Percentiles rank a stretch among this genome's conserved stretches.
These are phyloP conservation scores for Fistularia commersonii DNA, from an alignment of 2,797 vertebrate genomes.

Conservation along the genomic window DNA sequence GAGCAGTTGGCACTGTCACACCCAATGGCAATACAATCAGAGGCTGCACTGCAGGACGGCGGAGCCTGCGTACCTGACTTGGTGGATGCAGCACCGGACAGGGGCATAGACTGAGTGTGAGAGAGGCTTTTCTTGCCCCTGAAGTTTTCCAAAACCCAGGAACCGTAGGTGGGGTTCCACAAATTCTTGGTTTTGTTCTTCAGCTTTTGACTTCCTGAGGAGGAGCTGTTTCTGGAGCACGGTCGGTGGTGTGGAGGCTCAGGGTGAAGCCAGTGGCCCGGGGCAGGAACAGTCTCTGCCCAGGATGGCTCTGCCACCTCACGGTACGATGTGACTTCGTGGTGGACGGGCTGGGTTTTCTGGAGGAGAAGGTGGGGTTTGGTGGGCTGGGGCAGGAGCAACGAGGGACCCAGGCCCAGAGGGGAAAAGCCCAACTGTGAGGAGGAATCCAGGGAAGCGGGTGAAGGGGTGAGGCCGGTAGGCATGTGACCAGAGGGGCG, in stretches of 20 bases:
- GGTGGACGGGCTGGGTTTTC: constrained; percentile 63
- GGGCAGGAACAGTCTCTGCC: constrained; percentile 50
- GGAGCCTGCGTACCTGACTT: constrained; percentile 27
- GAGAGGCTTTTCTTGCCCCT: constrained; percentile 70
- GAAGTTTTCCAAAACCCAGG: constrained; percentile 86
- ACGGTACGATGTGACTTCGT: constrained; percentile 72
- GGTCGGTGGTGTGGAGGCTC: constrained; percentile 58
- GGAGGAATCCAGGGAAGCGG: constrained; percentile 64
- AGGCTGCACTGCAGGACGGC: constrained; percentile 33
- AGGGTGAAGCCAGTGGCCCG: constrained; percentile 68
- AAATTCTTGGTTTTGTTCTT: constrained; percentile 92
- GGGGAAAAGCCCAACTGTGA: constrained; percentile 50
- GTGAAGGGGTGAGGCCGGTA: constrained; percentile 74
- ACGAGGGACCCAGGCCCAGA: constrained; percentile 29
- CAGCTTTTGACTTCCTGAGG: constrained; percentile 76
- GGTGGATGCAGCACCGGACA: constrained; percentile 50
- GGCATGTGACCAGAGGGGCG: constrained; percentile 73
- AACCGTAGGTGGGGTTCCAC: constrained; percentile 92
- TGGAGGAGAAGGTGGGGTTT: constrained; percentile 70
- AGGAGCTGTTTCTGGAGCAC: constrained; percentile 71
- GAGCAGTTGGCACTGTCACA: constrained; percentile 64
- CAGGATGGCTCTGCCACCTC: constrained; percentile 72
- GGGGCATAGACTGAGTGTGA: constrained; percentile 78
- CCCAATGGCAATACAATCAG: constrained; percentile 69
- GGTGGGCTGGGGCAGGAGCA: constrained; percentile 55